Evolutionary conservation across 2,113 vertebrate species (phyloP).

Genomic region (Calidris pugnax): DNA sequence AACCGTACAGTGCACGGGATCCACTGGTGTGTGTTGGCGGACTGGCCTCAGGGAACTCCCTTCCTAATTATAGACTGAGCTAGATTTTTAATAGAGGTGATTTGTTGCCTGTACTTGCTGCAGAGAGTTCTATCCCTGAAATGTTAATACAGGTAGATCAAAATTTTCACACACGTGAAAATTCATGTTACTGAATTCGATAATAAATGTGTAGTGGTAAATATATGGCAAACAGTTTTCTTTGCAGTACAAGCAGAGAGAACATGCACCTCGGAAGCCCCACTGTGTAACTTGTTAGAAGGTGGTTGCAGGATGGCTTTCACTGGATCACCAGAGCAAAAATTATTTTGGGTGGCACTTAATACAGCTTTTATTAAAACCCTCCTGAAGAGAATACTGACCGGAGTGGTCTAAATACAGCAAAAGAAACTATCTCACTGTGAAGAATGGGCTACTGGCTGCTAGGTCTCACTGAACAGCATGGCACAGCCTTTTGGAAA

Average conservation of each 20-base stretch:
- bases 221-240: neutral
- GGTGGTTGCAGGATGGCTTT: neutral
- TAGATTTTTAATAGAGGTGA: neutral
- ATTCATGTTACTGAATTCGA: neutral
- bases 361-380: neutral
- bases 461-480: neutral
- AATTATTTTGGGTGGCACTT: neutral
- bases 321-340: neutral
- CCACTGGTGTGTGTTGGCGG: rapidly evolving
- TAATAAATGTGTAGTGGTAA: neutral
- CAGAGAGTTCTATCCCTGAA: neutral
- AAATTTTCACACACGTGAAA: neutral
- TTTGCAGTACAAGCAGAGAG: neutral
- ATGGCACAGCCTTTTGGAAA: neutral
- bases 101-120: neutral
- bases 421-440: neutral
- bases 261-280: neutral
- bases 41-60: neutral
- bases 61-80: neutral
- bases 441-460: neutral
- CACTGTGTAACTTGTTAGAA: neutral
- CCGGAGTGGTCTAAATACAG: neutral
- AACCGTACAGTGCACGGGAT: neutral
- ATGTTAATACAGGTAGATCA: neutral
- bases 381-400: neutral